A percentile compares a stretch with the other conserved stretches of the same genome.
phyloP scores from a whole-genome alignment of 2,888 invertebrate species.

The Hypselothyrea guttata region DNA sequence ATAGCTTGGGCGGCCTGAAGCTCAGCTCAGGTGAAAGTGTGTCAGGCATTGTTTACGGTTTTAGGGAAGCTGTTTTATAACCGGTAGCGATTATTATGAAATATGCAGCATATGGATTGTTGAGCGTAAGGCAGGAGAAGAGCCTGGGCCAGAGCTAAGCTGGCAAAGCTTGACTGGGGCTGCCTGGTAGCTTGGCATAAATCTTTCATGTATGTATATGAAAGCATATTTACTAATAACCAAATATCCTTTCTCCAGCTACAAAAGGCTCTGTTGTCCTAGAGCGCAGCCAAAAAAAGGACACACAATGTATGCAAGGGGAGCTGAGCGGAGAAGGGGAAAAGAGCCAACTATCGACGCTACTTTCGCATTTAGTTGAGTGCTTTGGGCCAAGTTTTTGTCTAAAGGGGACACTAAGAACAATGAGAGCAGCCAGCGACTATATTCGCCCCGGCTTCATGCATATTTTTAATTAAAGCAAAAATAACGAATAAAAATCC shows the following conservation, averaged over 20 bases:
- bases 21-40: conserved; percentile 47
- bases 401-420: conserved; percentile 45
- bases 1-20: conserved; percentile 46
- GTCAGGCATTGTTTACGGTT: conserved; percentile 40
- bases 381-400: conserved; percentile 56
- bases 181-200: conserved; percentile 53
- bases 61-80: conserved; percentile 45
- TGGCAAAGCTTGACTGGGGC: conserved; percentile 22
- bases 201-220: conserved; percentile 68
- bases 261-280: conserved; percentile 30
- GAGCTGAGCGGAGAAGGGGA: neutral
- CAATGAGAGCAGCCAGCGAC: conserved; percentile 25
- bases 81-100: conserved; percentile 72
- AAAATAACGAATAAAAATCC: conserved; percentile 63
- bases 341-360: conserved; percentile 36
- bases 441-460: conserved; percentile 45
- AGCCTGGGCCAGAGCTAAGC: neutral
- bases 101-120: conserved; percentile 51
- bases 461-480: conserved; percentile 71
- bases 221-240: conserved; percentile 74
- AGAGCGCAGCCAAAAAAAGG: conserved; percentile 51
- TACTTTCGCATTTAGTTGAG: conserved; percentile 68
- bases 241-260: conserved; percentile 62
- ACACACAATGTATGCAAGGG: conserved; percentile 16
- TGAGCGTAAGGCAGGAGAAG: neutral